Evolutionary conservation across 2,113 vertebrate genomes (phyloP), one percentile per base, ranked within the genome.

Genomic region (Prunella fulvescens): DNA sequence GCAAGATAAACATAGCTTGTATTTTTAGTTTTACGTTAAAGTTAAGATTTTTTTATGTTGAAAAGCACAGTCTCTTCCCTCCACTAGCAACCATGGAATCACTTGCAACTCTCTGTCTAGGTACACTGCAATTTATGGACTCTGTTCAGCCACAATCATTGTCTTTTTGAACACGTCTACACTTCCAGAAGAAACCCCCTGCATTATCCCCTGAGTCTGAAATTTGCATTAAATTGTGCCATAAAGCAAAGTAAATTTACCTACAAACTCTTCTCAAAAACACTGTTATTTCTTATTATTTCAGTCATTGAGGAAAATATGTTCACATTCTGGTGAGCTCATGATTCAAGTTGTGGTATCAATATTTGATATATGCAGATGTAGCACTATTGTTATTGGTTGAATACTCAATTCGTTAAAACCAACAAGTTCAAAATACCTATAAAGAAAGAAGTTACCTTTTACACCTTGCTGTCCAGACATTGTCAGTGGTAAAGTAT

Each of bases 401-500:
- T 62, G 28, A 47, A 50, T 22, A 74, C 7, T 10, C n/a, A 54
- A 35, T 44, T 82, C 76, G 33, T 47, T 91, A 58, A 78, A 91
- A 86, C 23, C 10, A 78, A 39, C 24, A 60, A 28, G 22, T 69
- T 69, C 81, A 94, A 93, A 50, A 28, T 17, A 83, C 23, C 14
- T 60, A 57, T 56, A 26, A 80, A 70, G 51, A 65, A 65, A 77
- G 74, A 82, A 35, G 62, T 98, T 98, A 99, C 99, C 98, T 97
- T 98, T 98, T 81, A 97, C 97, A 82, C 98, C 98, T 87, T 98
- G 98, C 89, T 99, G 99, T 83, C 98, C 98, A 17, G 98, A 98
- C 97, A 99, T 98, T 31, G 98, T 99, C 93, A 99, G 98, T 67
- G 99, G 99, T 95, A 99, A 97, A 9, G 99, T 99, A 91, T 99